Percentiles rank a stretch among this genome's conserved stretches.
Evolutionary conservation across 2,888 invertebrate species (phyloP).

Genomic region (Drosophila pseudotakahashii): DNA sequence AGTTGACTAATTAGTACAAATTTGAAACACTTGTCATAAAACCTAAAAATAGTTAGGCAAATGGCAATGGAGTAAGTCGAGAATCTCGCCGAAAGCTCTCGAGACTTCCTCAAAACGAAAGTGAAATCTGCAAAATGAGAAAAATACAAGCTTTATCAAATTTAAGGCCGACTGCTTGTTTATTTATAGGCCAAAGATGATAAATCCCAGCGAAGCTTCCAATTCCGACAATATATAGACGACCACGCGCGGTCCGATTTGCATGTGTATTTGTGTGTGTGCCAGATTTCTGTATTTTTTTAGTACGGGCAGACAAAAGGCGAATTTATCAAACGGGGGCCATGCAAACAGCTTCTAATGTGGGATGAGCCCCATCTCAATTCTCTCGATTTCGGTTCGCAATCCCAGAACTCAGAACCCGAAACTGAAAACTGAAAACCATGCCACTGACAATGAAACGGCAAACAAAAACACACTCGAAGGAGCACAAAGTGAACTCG

Average conservation of each 20-base stretch:
- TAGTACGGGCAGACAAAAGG: constrained; percentile 58
- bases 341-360: constrained; percentile 28
- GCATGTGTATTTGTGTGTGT: constrained; percentile 16
- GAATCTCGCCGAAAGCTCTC: not conserved
- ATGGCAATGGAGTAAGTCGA: not conserved
- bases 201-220: constrained; percentile 50
- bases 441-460: constrained; percentile 57
- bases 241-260: constrained; percentile 19
- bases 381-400: constrained; percentile 66
- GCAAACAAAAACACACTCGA: constrained; percentile 12
- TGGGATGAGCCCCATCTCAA: constrained; percentile 49
- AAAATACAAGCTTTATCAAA: constrained; percentile 38
- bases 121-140: constrained; percentile 18
- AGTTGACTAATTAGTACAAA: constrained; percentile 21
- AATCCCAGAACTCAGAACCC: constrained; percentile 38
- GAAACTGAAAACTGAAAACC: constrained; percentile 17
- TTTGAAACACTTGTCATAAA: constrained; percentile 31
- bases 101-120: constrained; percentile 22
- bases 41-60: constrained; percentile 19
- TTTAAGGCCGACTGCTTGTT: constrained; percentile 36
- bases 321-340: constrained; percentile 56
- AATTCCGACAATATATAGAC: constrained; percentile 49
- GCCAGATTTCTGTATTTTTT: constrained; percentile 1
- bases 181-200: constrained; percentile 58
- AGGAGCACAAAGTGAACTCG: constrained; percentile 55